These are phyloP conservation scores for Paratrypauchen microcephalus DNA, from an alignment of 2,797 vertebrate genomes.

Conservation along the genomic window DNA sequence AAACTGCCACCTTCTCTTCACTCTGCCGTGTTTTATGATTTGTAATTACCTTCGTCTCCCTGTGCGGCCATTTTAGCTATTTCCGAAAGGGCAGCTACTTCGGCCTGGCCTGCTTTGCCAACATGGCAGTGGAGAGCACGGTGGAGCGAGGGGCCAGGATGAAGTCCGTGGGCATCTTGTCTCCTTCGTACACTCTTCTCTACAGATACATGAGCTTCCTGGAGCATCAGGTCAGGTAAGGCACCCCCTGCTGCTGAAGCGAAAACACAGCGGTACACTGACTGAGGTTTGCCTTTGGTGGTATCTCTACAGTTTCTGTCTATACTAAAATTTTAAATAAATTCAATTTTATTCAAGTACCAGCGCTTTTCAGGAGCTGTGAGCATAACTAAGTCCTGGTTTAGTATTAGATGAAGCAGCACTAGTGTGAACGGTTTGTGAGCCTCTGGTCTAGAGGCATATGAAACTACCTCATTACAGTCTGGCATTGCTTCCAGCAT, in stretches of 20 bases:
- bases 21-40: slow-evolving; percentile 51
- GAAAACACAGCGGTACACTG: neutral
- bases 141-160: slow-evolving; percentile 91
- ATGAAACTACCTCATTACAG: too few relatives aligned
- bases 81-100: slow-evolving; percentile 93
- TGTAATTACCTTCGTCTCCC: slow-evolving; percentile 38
- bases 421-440: too few relatives aligned
- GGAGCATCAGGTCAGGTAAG: slow-evolving; percentile 96
- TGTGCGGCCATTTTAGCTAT: slow-evolving; percentile 75
- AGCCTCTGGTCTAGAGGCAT: too few relatives aligned
- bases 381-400: too few relatives aligned
- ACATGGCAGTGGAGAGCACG: slow-evolving; percentile 93
- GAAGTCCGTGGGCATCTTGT: slow-evolving; percentile 95
- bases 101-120: slow-evolving; percentile 94
- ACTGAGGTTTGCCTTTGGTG: neutral
- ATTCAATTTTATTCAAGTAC: neutral
- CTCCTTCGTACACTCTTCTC: slow-evolving; percentile 91
- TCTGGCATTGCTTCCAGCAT: too few relatives aligned
- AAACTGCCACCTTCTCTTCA: slow-evolving; percentile 38
- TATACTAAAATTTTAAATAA: neutral
- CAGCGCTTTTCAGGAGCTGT: neutral
- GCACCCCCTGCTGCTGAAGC: neutral
- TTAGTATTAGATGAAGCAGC: too few relatives aligned
- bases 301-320: neutral
- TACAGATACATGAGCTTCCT: slow-evolving; percentile 96